These are phyloP conservation scores for Pollenia angustigena DNA, from an alignment of 2,888 invertebrate species.

Conservation along the genomic window DNA sequence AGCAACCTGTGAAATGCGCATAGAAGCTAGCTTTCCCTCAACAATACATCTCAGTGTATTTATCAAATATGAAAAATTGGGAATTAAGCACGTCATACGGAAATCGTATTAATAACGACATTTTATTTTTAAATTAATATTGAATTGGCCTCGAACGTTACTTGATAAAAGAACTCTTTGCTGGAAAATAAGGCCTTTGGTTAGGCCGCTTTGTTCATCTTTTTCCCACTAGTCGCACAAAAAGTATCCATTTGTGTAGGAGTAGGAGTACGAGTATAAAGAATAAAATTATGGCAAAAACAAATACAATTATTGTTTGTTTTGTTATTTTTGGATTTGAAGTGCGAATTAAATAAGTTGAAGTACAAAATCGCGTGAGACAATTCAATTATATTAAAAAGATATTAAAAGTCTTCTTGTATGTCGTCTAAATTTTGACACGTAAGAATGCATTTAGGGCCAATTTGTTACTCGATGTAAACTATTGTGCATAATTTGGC, in stretches of 20 bases:
- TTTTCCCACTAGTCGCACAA: neutral
- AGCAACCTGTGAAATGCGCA: no score
- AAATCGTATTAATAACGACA: no score
- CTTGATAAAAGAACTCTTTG: no score
- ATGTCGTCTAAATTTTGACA: conserved; percentile 72
- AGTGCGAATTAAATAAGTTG: conserved; percentile 54
- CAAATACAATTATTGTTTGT: neutral
- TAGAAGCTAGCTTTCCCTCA: no score
- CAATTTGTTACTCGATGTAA: conserved; percentile 51
- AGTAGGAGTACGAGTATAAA: conserved; percentile 13
- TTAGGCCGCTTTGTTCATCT: no score
- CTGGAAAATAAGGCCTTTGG: no score
- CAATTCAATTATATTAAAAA: conserved; percentile 77
- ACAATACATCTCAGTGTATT: no score
- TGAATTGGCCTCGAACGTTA: no score
- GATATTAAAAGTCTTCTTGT: conserved; percentile 51
- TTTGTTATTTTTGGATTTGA: conserved; percentile 30
- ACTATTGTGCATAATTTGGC: neutral
- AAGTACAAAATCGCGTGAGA: conserved; percentile 76
- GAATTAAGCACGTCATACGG: no score
- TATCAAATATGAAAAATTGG: no score
- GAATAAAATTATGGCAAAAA: no score
- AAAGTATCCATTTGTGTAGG: neutral
- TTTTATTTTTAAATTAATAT: no score
- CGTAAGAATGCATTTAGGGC: conserved; percentile 76